These are phyloP conservation scores for Trichogramma evanescens DNA, from an alignment of 2,888 invertebrate genomes.

Conservation along the genomic window DNA sequence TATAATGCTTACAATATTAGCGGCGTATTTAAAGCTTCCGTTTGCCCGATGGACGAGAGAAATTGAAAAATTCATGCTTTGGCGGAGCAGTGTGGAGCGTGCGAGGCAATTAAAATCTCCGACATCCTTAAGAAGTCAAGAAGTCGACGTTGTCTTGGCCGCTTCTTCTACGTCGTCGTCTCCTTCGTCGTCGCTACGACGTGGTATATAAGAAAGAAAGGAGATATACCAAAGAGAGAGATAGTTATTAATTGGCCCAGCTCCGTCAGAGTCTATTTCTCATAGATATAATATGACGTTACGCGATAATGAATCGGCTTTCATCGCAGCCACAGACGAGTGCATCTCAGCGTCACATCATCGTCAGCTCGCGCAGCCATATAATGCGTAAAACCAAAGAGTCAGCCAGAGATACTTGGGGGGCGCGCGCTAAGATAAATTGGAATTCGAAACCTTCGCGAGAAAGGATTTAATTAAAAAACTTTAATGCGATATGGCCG, in stretches of 20 bases:
- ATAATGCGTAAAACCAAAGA: not conserved
- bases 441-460: constrained; percentile 34
- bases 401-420: not conserved
- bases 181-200: too few species aligned
- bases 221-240: not conserved
- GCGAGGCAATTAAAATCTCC: too few species aligned
- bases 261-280: too few species aligned
- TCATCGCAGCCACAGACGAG: constrained; percentile 13
- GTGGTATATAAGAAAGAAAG: not conserved
- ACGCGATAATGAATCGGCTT: constrained; percentile 27
- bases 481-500: constrained; percentile 27
- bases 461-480: constrained; percentile 41
- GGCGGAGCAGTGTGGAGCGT: too few species aligned
- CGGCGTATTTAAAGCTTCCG: too few species aligned
- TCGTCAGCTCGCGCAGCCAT: not conserved
- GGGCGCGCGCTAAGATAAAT: constrained; percentile 36
- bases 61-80: too few species aligned
- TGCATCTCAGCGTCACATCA: not conserved
- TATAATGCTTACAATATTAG: too few species aligned
- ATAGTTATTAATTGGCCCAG: constrained; percentile 19
- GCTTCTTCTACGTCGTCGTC: too few species aligned
- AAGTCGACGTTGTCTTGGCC: too few species aligned
- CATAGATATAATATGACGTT: constrained; percentile 13
- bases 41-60: too few species aligned
- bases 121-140: too few species aligned